Base-by-base conservation (phyloP, 2,113 vertebrate species). In the Epinephelus fuscoguttatus region DNA sequence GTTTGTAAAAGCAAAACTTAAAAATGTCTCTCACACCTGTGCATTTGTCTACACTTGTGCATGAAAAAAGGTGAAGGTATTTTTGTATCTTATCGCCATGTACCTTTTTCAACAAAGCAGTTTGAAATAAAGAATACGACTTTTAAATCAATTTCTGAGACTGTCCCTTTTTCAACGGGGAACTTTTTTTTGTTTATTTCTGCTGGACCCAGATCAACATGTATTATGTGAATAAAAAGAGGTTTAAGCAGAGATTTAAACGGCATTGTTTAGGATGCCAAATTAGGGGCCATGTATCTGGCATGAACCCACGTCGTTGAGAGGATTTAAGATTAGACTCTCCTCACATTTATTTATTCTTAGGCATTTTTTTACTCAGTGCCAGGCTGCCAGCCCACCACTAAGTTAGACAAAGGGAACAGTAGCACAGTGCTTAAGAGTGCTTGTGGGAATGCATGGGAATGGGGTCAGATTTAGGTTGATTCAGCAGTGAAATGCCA, bases 81-180 rank as follows among this genome's bases (percentile, higher is more conserved):
- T 77, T 87, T 92, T 91, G 68, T 82, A 85, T 87, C 75, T 70
- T 87, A 87, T 88, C 70, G 13, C 50, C 76, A 85, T 93, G 84
- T 92, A 90, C 71, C 83, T 66, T 88, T 93, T 92, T 89, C 56
- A 92, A 88, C 70, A 80, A 80, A 90, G 40, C 71, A 78, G 72
- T 78, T 84, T 79, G 62, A 90, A 95, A 94, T 94, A 93, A 95
- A 94, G 50, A 89, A 60, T 56, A 68, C 47, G 53, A 53, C 57
- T 66, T 86, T 84, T 50, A 62, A 82, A 88, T 59, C 19, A 25
- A 59, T 19, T 18, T 71, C 70, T 80, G 45, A 8, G 66, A 18
- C 21, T 57, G 42, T 81, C 55, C 23, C 23, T 81, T 66, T 81
- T 80, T 66, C 4, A 30, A 50, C 8, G n/a, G 25, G 49, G 14